These are phyloP conservation scores for Argyrosomus japonicus DNA, from an alignment of 2,113 vertebrate genomes.

Conservation along the genomic window DNA sequence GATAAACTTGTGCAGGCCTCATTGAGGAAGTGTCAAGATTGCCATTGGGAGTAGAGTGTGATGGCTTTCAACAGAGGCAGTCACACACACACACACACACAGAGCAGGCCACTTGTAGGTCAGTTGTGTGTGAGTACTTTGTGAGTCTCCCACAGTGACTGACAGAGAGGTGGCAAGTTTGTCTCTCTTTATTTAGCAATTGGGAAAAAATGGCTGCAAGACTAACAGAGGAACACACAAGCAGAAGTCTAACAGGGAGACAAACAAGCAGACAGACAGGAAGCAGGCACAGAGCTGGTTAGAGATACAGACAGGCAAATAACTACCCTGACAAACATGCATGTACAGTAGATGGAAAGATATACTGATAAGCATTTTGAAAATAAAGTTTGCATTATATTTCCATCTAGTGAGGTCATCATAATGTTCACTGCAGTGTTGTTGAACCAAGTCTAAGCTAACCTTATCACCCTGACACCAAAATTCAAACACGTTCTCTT, in stretches of 20 bases:
- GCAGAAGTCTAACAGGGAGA: slow-evolving; percentile 21
- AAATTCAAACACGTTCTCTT: neutral
- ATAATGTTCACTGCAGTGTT: neutral
- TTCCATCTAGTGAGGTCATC: neutral
- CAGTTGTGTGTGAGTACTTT: slow-evolving; percentile 59
- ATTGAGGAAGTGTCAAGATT: slow-evolving; percentile 68
- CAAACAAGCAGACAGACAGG: slow-evolving; percentile 13
- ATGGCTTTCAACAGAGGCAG: slow-evolving; percentile 56
- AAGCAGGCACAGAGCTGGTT: neutral
- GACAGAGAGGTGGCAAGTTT: slow-evolving; percentile 64
- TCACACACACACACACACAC: slow-evolving; percentile 27
- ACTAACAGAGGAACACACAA: slow-evolving; percentile 22
- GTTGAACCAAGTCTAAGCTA: neutral
- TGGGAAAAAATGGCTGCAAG: slow-evolving; percentile 37
- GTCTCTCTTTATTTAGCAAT: slow-evolving; percentile 53
- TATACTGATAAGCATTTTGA: neutral
- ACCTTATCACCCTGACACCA: neutral
- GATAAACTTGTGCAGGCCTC: slow-evolving; percentile 65
- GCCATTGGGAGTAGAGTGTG: slow-evolving; percentile 66
- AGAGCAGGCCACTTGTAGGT: slow-evolving; percentile 63
- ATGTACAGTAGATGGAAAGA: neutral
- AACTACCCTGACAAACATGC: neutral
- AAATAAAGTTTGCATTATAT: neutral
- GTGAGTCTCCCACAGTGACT: slow-evolving; percentile 60
- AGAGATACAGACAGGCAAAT: neutral